Evolutionary conservation across 1,140 invertebrate species (phyloP), one percentile per base, ranked within the genome.

Genomic region (Sinonovacula constricta): DNA sequence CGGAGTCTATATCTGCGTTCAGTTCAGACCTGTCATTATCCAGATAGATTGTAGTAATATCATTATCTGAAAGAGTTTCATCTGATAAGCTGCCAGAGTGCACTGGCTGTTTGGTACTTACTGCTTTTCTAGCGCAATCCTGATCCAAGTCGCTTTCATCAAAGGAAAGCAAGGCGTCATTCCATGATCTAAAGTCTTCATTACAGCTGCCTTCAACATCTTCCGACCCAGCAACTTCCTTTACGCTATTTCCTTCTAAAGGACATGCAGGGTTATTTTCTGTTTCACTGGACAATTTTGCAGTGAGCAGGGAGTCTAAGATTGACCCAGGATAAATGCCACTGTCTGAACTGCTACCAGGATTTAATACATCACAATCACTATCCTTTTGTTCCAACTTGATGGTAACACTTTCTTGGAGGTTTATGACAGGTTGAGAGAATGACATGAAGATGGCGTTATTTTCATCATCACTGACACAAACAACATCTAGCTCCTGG

Each of bases 401-500:
- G 14, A 65, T 49, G 34, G 63, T 60, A 74, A 65, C 71, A 59
- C 57, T 59, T 1, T 59, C 63, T 5, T 65, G 30, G 31, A 65
- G 30, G 26, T 59, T 28, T 51, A 74, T 74, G 3, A 65, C 60
- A 14, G 71, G 71, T 26, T 74, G 71, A 10, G 71, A 74, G 7
- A 63, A 34, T 28, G 71, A 65, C 68, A 71, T 71, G 1, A 74
- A 36, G 26, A 74, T 39, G 0, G 49, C 57, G 53, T 74, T 60
- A 74, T 71, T 57, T n/a, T n/a, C n/a, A 39, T 62, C 60, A 62
- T 72, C 69, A 36, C 57, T 74, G 3, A 74, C 31, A 33, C 63
- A 74, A 45, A 74, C 65, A 22, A 51, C 65, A 30, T 74, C 71
- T 53, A 45, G 59, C 39, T 74, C 71, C 59, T 74, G 71, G 15